Base-by-base conservation (phyloP, 2,888 invertebrate species). In the Margaritifera margaritifera region DNA sequence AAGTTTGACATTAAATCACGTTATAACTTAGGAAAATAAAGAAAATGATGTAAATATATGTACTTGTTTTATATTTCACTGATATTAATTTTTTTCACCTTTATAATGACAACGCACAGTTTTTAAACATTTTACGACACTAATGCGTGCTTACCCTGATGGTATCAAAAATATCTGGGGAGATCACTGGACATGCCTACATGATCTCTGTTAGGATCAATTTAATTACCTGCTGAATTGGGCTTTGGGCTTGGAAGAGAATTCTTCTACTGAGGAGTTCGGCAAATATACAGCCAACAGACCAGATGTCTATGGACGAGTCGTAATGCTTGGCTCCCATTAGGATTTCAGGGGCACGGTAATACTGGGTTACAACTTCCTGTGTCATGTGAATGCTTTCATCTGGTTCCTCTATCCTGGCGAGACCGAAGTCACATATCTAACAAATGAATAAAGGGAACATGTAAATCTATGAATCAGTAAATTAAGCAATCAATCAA, bases 331-430 rank as follows among this genome's bases (percentile, higher is more conserved):
- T 94, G 51, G 99, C 97, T 51, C 99, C 99, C 98, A 99, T 99
- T 73, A 99, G 92, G 85, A 99, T 96, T 92, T 99, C 99, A 0
- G 99, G 99, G 27, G 99, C 98, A 79, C 99, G 94, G 92, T 99
- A 99, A 92, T 99, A 99, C 92, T 99, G 99, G 80, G 99, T 99
- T 75, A 99, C 99, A 76, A 99, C 99, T 91, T 99, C 99, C 91
- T 99, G 99, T 53, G 99, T 99, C 99, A 99, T 99, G 90, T 96
- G 95, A 90, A 95, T 95, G 86, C 93, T 93, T 75, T 87, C 87
- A 89, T 97, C 96, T 1, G 96, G 96, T 89, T 99, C 99, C 91
- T 98, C 98, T 74, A 99, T 97, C 80, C 99, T 93, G 56, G 99
- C 99, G 90, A 99, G 92, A 42, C 99, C 99, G 91, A 99, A 99